Percentiles rank a stretch among this genome's conserved stretches.
Conservation (phyloP, 2,888 invertebrate species). For the Nematopogon swammerdamellus region DNA sequence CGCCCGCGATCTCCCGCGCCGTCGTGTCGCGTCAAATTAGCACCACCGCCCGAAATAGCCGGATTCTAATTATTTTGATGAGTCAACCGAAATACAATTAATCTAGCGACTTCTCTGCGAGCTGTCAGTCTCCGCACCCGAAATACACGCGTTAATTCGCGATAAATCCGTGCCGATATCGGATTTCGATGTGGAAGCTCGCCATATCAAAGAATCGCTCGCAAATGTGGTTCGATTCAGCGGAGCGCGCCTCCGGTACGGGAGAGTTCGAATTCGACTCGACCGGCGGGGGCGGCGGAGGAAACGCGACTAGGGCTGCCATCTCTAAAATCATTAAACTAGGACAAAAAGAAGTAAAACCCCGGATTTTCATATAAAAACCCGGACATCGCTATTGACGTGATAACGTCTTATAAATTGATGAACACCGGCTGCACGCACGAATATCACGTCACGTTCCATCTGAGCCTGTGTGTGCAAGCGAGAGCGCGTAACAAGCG, state of each 20-base stretch:
- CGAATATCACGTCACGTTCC: no score
- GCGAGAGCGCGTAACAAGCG: no score
- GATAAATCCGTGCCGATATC: constrained; percentile 52
- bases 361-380: no score
- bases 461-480: no score
- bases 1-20: constrained; percentile 43
- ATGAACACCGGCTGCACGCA: no score
- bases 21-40: constrained; percentile 58
- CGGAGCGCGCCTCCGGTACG: constrained; percentile 33
- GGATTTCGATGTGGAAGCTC: constrained; percentile 48
- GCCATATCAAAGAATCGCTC: constrained; percentile 50
- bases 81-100: constrained; percentile 57
- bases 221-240: no score
- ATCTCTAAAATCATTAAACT: no score
- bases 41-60: constrained; percentile 56
- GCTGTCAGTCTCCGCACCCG: constrained; percentile 44
- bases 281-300: constrained; percentile 13
- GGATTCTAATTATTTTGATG: constrained; percentile 58
- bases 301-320: no score
- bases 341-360: no score
- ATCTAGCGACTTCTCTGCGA: constrained; percentile 53
- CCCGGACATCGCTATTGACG: no score
- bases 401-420: no score
- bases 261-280: constrained; percentile 4
- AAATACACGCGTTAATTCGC: constrained; percentile 54